Percentiles rank a stretch among this genome's conserved stretches.
These are phyloP conservation scores for Mimumesa dahlbomi DNA, from an alignment of 2,888 invertebrate species.

Conservation along the genomic window DNA sequence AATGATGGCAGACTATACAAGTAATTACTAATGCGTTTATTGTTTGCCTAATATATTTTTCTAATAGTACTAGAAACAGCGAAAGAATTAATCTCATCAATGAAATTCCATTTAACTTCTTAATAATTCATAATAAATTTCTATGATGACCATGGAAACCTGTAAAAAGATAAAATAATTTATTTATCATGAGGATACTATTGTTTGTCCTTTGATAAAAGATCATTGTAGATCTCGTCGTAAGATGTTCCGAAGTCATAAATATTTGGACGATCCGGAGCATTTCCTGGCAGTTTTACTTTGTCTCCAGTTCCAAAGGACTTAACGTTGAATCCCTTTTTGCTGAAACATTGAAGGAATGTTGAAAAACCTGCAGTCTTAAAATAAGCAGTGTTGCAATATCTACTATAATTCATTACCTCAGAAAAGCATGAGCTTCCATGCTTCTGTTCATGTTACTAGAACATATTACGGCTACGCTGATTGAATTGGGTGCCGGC, in stretches of 20 bases:
- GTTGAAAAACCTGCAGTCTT: background rate
- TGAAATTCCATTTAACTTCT: too few species aligned
- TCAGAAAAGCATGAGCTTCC: constrained; percentile 98
- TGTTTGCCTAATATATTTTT: too few species aligned
- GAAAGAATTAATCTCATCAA: too few species aligned
- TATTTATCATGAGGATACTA: constrained; percentile 84
- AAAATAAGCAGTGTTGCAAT: too few species aligned
- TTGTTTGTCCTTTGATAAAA: constrained; percentile 93
- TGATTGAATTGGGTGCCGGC: constrained; percentile 81
- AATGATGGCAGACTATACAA: background rate
- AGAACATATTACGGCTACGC: constrained; percentile 97
- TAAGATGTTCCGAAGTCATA: constrained; percentile 98
- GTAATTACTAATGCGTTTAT: too few species aligned
- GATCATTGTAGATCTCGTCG: constrained; percentile 97
- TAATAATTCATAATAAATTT: background rate
- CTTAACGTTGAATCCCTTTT: constrained; percentile 97
- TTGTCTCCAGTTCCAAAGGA: constrained; percentile 97
- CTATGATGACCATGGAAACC: background rate
- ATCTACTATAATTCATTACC: constrained; percentile 78
- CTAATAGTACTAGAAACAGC: too few species aligned
- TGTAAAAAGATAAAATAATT: constrained; percentile 19
- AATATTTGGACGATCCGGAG: constrained; percentile 96
- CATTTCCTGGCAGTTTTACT: constrained; percentile 97
- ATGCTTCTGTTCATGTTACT: constrained; percentile 99
- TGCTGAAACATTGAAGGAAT: constrained; percentile 82